phyloP scores from a whole-genome alignment of 2,113 vertebrate species.

The Pungitius pungitius region DNA sequence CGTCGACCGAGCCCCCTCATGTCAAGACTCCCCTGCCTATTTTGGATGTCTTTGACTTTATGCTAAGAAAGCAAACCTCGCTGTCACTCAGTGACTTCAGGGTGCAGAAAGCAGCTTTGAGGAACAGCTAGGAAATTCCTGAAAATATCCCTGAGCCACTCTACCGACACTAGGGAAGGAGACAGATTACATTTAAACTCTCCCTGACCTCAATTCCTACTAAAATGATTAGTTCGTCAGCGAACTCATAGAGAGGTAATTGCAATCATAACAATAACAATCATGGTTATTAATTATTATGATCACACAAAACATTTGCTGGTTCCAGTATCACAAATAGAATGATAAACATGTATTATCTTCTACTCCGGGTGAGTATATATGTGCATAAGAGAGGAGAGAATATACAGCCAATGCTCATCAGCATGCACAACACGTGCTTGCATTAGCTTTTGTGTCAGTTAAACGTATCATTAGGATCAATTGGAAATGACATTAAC shows the following conservation, averaged over 20 bases:
- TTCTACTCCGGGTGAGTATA: background rate
- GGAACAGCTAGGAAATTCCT: slow-evolving; percentile 2
- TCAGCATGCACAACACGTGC: background rate
- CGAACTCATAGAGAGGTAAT: background rate
- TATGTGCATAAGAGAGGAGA: background rate
- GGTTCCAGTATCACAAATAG: background rate
- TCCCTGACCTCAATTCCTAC: background rate
- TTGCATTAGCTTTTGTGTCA: slow-evolving; percentile 12
- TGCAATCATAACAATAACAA: no score
- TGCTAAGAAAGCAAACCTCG: slow-evolving; percentile 22
- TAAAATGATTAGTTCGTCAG: background rate
- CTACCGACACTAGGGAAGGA: background rate
- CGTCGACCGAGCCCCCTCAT: slow-evolving; percentile 12
- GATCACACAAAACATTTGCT: background rate
- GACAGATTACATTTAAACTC: background rate
- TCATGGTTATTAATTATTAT: background rate
- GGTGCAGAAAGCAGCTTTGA: slow-evolving; percentile 6
- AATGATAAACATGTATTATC: background rate
- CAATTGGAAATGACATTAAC: background rate
- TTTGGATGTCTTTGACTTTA: slow-evolving; percentile 8
- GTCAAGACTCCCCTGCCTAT: slow-evolving; percentile 17
- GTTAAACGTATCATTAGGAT: background rate
- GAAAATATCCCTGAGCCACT: background rate
- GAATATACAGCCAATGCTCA: background rate
- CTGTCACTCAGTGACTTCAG: slow-evolving; percentile 8